A percentile compares a stretch with the other conserved stretches of the same genome.
Conservation (phyloP, 2,888 invertebrate genomes). For the Ectemnius cavifrons region DNA sequence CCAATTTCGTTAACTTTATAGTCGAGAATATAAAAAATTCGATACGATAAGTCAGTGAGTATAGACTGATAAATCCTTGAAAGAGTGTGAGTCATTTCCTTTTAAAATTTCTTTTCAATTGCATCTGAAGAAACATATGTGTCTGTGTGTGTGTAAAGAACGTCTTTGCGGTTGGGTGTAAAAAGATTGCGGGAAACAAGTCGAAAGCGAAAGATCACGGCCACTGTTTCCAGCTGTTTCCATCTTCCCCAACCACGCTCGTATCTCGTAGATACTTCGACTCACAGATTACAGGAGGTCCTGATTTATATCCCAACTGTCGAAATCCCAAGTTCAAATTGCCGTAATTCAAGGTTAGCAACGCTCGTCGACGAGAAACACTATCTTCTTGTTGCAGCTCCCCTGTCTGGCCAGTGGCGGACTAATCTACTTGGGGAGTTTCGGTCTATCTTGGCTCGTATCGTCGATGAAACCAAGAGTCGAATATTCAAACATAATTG, state of each 20-base stretch:
- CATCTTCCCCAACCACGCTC: background rate
- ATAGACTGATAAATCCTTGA: slow-evolving; percentile 41
- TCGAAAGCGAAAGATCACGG: slow-evolving; percentile 38
- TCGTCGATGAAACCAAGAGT: too few relatives aligned
- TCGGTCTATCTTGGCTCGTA: too few relatives aligned
- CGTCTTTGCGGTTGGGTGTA: slow-evolving; percentile 34
- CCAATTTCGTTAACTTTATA: too few relatives aligned
- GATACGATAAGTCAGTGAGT: background rate
- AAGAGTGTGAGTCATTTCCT: slow-evolving; percentile 31
- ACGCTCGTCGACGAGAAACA: too few relatives aligned
- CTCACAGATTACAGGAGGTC: slow-evolving; percentile 16
- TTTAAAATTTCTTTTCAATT: slow-evolving; percentile 50
- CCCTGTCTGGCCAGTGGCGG: too few relatives aligned
- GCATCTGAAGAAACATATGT: slow-evolving; percentile 1
- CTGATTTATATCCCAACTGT: slow-evolving; percentile 39
- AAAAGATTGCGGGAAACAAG: slow-evolving; percentile 30
- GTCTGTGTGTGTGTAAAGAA: background rate
- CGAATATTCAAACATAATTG: too few relatives aligned
- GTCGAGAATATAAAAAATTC: too few relatives aligned
- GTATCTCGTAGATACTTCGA: slow-evolving; percentile 14
- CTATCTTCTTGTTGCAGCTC: too few relatives aligned
- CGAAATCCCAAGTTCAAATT: background rate
- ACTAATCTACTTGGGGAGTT: too few relatives aligned
- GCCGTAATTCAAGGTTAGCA: too few relatives aligned
- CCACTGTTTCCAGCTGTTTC: background rate